Evolutionary conservation across 2,797 vertebrate genomes (phyloP).

Genomic region (Ctenopoma kingsleyae): DNA sequence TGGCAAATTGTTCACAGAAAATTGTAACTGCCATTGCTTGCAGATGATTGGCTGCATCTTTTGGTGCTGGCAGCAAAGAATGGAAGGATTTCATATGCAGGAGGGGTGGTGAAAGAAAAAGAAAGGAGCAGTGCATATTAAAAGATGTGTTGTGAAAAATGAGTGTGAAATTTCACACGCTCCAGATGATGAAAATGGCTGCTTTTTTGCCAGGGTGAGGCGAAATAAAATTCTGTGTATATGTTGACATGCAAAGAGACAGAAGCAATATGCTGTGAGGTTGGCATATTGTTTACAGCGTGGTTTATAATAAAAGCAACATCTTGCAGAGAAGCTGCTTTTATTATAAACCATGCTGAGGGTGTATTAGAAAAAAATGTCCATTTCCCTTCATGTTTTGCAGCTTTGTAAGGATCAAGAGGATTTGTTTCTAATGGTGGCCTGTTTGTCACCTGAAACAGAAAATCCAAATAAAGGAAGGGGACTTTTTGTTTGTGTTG

Average conservation of each 20-base stretch:
- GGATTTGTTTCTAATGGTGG: slow-evolving; percentile 77
- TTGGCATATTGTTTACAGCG: not conserved
- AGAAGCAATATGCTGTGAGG: slow-evolving; percentile 26
- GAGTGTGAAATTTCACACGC: slow-evolving; percentile 85
- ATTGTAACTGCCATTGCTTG: slow-evolving; percentile 86
- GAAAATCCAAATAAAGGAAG: slow-evolving; percentile 46
- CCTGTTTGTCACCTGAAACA: slow-evolving; percentile 72
- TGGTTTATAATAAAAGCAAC: too few species aligned
- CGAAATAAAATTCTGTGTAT: slow-evolving; percentile 62
- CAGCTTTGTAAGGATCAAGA: slow-evolving; percentile 75
- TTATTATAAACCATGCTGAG: slow-evolving; percentile 53
- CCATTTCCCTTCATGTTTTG: slow-evolving; percentile 59
- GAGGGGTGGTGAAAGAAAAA: slow-evolving; percentile 30
- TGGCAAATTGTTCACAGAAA: slow-evolving; percentile 86
- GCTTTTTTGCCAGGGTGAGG: slow-evolving; percentile 76
- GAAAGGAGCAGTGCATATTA: slow-evolving; percentile 78
- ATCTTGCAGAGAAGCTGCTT: slow-evolving; percentile 21
- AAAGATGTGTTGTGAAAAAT: slow-evolving; percentile 86
- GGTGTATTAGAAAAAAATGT: slow-evolving; percentile 29
- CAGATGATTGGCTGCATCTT: slow-evolving; percentile 85
- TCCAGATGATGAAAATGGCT: slow-evolving; percentile 79
- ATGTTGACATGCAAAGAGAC: slow-evolving; percentile 53
- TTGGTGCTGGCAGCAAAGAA: slow-evolving; percentile 74
- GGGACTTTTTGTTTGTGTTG: slow-evolving; percentile 31
- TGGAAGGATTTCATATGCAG: slow-evolving; percentile 84